Base-by-base conservation (phyloP, 1,140 invertebrate genomes). In the Neoseiulus cucumeris region DNA sequence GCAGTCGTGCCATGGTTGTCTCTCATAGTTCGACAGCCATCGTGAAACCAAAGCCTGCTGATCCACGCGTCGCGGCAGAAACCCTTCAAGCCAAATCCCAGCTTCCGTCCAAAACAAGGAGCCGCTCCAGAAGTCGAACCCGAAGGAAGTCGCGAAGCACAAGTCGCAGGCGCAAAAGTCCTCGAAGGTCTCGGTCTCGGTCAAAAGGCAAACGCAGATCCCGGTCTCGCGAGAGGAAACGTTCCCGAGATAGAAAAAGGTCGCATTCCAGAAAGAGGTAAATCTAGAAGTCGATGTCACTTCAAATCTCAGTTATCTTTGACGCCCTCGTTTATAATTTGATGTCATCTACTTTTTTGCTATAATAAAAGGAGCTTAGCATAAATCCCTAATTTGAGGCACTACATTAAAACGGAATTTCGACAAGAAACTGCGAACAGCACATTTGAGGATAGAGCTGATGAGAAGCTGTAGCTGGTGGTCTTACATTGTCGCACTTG, bases 1-100 rank as follows among this genome's bases (percentile, higher is more conserved):
- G 84, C 66, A 83, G 83, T 12, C 79, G 80, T 68, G 74, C 75
- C 42, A 69, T 83, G 9, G 80, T 65, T 65, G 28, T 68, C 12
- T 45, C 64, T 39, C 42, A 41, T 9, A 66, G 28, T 28, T 66
- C 22, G 14, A 67, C 41, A 44, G 25, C 42, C n/a, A 68, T 28
- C 25, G 66, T 66, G 18, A 67, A 67, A 42, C 39, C 22, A 64
- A 12, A 47, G 42, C 41, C 22, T 25, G 64, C n/a, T 64, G 28
- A 65, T 68, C 18, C 55, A n/a, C 17, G 22, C 41, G 42, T 59
- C 22, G 22, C 44, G 28, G 20, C 47, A 18, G 51, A 51, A 20
- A 33, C 28, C 67, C 22, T 65, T 44, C 39, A 44, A 25, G 20
- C 42, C 20, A 29, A 44, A 68, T 33, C 39, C 14, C 45, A 64